These are phyloP conservation scores for Epinephelus cyanopodus DNA, from an alignment of 2,113 vertebrate genomes.

Conservation along the genomic window DNA sequence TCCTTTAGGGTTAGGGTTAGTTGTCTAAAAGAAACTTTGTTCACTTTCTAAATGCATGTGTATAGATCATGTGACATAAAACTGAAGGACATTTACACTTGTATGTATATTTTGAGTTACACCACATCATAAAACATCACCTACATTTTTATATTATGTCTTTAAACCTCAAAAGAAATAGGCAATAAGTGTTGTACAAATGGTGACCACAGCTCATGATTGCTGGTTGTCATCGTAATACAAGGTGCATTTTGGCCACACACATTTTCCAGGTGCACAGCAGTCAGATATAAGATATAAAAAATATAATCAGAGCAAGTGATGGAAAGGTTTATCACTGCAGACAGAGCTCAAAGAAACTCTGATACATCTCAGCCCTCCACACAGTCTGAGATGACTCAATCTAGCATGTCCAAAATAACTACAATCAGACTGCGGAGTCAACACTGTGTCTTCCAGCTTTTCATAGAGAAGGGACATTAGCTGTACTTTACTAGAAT, in stretches of 20 bases:
- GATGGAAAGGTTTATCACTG: background rate
- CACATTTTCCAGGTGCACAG: background rate
- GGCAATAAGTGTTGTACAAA: background rate
- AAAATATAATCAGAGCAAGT: background rate
- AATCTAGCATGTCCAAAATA: background rate
- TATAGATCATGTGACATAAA: background rate
- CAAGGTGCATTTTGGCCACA: background rate
- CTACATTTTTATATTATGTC: background rate
- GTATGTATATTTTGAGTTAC: background rate
- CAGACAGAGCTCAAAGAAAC: background rate
- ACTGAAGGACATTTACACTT: background rate
- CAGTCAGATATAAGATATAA: background rate
- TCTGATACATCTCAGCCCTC: background rate
- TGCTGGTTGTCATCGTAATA: slow-evolving; percentile 1
- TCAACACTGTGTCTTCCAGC: background rate
- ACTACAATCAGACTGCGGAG: too few species aligned
- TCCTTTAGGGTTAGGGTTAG: too few species aligned
- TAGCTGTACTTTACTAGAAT: background rate
- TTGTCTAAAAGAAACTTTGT: background rate
- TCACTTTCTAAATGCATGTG: background rate
- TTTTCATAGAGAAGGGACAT: background rate
- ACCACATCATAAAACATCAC: background rate
- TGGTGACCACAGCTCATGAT: background rate
- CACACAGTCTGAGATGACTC: background rate
- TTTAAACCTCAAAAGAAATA: background rate